These are phyloP conservation scores for Lasioglossum zephyrum DNA, from an alignment of 2,888 invertebrate species.

Conservation along the genomic window DNA sequence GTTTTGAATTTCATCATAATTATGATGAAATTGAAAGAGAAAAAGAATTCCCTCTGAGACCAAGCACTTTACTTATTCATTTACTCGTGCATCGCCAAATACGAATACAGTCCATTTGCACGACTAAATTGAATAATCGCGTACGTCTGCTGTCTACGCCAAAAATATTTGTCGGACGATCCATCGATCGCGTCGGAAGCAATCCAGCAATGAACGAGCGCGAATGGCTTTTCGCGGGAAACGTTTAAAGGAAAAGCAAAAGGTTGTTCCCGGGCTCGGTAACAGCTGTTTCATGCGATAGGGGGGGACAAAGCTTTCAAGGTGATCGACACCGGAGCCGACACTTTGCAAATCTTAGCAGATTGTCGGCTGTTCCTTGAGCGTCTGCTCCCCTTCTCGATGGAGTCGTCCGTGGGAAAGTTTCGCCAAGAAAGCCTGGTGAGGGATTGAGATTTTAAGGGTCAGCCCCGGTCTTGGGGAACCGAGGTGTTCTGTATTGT, in stretches of 20 bases:
- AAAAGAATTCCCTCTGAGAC: neutral
- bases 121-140: neutral
- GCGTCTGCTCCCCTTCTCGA: conserved; percentile 46
- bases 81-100: no score
- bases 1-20: no score
- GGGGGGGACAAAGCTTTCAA: conserved; percentile 43
- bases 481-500: conserved; percentile 74
- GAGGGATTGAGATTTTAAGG: conserved; percentile 76
- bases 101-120: neutral
- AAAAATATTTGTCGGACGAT: neutral
- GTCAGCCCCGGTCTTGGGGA: conserved; percentile 71
- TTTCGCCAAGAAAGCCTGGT: conserved; percentile 72
- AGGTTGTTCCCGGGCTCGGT: conserved; percentile 16
- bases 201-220: conserved; percentile 4
- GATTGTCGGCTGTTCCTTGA: conserved; percentile 56
- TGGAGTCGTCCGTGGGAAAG: conserved; percentile 75
- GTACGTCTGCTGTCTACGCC: neutral
- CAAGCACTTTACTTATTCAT: neutral
- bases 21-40: neutral
- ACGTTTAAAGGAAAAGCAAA: conserved; percentile 33
- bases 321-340: conserved; percentile 50
- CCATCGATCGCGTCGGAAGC: neutral
- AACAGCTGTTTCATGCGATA: conserved; percentile 38
- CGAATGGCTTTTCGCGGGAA: neutral
- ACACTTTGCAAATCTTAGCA: conserved; percentile 61